Evolutionary conservation across 2,113 vertebrate genomes (phyloP).

Genomic region (Numenius arquata): DNA sequence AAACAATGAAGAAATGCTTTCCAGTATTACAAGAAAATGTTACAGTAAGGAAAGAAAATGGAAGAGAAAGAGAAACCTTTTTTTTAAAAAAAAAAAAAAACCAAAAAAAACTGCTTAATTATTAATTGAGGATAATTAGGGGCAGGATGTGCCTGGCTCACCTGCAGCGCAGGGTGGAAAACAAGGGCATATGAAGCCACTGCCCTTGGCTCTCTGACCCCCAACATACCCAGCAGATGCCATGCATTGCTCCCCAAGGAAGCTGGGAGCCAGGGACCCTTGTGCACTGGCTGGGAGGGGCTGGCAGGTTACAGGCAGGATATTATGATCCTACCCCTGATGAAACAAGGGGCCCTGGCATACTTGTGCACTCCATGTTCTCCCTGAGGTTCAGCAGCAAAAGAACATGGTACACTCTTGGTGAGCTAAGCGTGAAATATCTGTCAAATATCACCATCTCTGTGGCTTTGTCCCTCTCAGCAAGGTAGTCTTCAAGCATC

Average conservation of each 20-base stretch:
- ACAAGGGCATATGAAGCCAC: not conserved
- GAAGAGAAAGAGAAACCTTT: not conserved
- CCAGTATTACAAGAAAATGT: conserved; percentile 19
- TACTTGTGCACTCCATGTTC: not conserved
- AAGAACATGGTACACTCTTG: not conserved
- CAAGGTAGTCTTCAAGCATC: not conserved
- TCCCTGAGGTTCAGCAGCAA: not conserved
- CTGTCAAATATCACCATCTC: not conserved
- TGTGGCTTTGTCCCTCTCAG: not conserved
- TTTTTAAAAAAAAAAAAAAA: not conserved
- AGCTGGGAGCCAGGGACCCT: not conserved
- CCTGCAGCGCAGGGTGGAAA: not conserved
- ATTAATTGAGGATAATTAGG: conserved; percentile 25
- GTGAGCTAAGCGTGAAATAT: not conserved
- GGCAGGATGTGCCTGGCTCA: not conserved
- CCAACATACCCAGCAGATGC: not conserved
- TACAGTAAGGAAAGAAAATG: conserved; percentile 60
- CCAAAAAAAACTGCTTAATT: not conserved
- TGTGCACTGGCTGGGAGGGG: not conserved
- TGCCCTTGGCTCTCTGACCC: not conserved
- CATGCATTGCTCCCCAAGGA: not conserved
- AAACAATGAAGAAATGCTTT: conserved; percentile 69
- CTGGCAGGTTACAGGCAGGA: not conserved
- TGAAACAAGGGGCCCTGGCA: not conserved
- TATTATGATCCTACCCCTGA: not conserved